phyloP scores from a whole-genome alignment of 2,113 vertebrate species.

The Scomber scombrus region DNA sequence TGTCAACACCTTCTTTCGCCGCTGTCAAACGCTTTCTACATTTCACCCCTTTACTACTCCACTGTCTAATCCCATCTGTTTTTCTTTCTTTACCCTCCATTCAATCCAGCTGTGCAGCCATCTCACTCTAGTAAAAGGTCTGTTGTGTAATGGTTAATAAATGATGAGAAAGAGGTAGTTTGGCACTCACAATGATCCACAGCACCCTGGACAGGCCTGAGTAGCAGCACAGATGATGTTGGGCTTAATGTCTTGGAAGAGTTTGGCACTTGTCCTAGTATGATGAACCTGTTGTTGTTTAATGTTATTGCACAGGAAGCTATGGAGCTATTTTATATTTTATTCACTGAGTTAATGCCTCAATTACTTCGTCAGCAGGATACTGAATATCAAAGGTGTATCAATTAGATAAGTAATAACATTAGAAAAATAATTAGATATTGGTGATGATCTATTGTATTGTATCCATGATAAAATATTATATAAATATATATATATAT shows the following conservation, averaged over 20 bases:
- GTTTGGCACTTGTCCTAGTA: conserved; percentile 56
- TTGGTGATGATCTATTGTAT: not conserved
- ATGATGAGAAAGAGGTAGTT: conserved; percentile 58
- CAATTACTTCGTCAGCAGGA: conserved; percentile 9
- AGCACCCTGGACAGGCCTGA: conserved; percentile 44
- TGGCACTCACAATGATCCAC: conserved; percentile 48
- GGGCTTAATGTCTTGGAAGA: conserved; percentile 57
- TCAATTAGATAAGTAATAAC: too few relatives aligned
- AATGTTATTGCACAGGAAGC: conserved; percentile 8
- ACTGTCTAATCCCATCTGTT: conserved; percentile 23
- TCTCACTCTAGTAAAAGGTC: conserved; percentile 62
- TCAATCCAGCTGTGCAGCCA: conserved; percentile 35
- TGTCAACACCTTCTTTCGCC: conserved; percentile 56
- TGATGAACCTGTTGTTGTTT: conserved; percentile 65
- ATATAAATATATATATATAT: too few relatives aligned
- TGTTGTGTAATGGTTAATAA: conserved; percentile 72
- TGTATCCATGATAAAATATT: not conserved
- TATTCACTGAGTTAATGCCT: conserved; percentile 20
- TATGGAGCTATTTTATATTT: conserved; percentile 27
- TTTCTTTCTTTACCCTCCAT: conserved; percentile 12
- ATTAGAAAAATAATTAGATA: not conserved
- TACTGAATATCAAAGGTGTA: not conserved
- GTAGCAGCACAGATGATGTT: conserved; percentile 41
- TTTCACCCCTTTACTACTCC: conserved; percentile 7
- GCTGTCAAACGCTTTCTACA: conserved; percentile 45